Evolutionary conservation across 2,797 vertebrate species (phyloP).

Genomic region (Acanthurus leucopareius): DNA sequence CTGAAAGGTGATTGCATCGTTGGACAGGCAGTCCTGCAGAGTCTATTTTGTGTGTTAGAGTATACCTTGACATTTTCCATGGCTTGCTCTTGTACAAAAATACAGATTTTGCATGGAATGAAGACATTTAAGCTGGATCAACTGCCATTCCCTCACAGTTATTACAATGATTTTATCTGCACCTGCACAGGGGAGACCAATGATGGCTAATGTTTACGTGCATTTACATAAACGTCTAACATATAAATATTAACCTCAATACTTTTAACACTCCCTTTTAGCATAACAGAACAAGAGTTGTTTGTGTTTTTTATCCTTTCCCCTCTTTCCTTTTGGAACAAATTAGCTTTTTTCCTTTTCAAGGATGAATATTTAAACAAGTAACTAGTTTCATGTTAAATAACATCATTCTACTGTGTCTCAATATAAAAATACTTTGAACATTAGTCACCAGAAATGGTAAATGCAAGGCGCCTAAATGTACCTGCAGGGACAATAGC

Average conservation of each 20-base stretch:
- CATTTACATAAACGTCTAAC: background rate
- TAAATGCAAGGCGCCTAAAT: background rate
- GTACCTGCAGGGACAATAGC: slow-evolving; percentile 43
- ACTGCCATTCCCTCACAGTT: background rate
- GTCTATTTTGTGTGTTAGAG: background rate
- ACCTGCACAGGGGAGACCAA: background rate
- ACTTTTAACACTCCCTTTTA: background rate
- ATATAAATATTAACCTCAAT: background rate
- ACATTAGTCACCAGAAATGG: slow-evolving; percentile 27
- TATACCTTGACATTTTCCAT: slow-evolving; percentile 26
- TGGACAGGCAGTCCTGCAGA: background rate
- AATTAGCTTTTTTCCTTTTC: background rate
- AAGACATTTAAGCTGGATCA: background rate
- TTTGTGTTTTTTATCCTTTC: background rate
- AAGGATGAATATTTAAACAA: background rate
- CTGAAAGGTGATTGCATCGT: slow-evolving; percentile 15
- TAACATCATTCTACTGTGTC: background rate
- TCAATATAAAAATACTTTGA: slow-evolving; percentile 4
- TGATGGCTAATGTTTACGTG: slow-evolving; percentile 5
- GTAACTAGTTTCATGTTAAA: background rate
- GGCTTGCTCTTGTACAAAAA: slow-evolving; percentile 6
- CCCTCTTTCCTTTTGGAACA: background rate
- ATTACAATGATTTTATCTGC: background rate
- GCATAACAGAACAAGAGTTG: background rate
- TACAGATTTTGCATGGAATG: background rate